phyloP scores from a whole-genome alignment of 2,113 vertebrate genomes.

The Ginglymostoma cirratum region DNA sequence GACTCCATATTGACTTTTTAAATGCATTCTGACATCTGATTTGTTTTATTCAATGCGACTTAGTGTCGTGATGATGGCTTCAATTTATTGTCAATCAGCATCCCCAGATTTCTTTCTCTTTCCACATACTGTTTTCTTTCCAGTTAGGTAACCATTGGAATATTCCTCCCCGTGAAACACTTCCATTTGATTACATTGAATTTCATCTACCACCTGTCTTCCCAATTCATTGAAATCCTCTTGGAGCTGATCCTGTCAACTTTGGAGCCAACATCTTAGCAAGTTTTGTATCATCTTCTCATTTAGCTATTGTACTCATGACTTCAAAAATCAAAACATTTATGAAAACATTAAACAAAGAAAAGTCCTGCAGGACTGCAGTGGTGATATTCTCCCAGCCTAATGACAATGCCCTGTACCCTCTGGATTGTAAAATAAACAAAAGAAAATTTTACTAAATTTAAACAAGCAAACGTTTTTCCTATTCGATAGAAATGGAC shows the following conservation, averaged over 20 bases:
- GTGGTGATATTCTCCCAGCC: background rate
- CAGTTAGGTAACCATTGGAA: background rate
- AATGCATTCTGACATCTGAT: background rate
- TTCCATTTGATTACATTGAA: background rate
- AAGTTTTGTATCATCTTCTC: background rate
- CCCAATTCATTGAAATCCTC: background rate
- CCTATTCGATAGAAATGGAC: background rate
- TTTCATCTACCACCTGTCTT: background rate
- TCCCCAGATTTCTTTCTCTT: background rate
- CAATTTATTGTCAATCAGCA: background rate
- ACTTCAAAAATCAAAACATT: background rate
- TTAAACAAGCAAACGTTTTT: background rate
- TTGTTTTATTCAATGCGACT: background rate
- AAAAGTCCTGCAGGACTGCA: background rate
- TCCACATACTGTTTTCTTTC: background rate
- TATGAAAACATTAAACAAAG: background rate
- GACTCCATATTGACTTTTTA: background rate
- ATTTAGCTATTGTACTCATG: background rate
- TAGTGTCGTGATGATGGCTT: background rate
- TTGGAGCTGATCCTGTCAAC: background rate
- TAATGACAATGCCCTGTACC: background rate
- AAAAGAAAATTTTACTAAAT: background rate
- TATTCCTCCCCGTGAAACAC: background rate
- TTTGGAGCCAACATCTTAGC: background rate
- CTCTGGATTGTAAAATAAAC: background rate